phyloP scores from a whole-genome alignment of 2,113 vertebrate species.

The Sminthopsis crassicaudata region DNA sequence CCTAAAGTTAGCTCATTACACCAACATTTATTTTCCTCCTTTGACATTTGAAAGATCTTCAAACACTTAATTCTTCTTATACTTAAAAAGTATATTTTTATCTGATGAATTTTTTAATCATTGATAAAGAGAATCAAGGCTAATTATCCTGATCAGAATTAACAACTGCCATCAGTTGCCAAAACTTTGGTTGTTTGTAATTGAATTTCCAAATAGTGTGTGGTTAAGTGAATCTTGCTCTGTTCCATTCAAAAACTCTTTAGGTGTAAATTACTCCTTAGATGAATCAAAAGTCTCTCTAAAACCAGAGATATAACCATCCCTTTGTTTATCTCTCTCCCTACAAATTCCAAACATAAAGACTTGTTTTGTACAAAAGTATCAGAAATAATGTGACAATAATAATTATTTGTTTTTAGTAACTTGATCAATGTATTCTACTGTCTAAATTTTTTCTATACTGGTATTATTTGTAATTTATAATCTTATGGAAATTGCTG shows the following conservation, averaged over 20 bases:
- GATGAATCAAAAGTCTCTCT: background rate
- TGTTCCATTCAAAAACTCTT: background rate
- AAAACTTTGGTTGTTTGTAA: background rate
- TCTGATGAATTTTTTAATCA: background rate
- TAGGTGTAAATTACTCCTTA: background rate
- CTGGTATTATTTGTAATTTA: background rate
- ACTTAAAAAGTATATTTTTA: background rate
- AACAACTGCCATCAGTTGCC: background rate
- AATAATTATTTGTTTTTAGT: background rate
- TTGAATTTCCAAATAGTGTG: background rate
- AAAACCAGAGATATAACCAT: background rate
- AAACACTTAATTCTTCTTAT: background rate
- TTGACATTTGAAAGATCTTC: background rate
- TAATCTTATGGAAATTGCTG: background rate
- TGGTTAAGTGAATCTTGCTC: background rate
- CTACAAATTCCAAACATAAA: background rate
- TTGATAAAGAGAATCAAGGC: background rate
- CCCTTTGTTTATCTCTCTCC: background rate
- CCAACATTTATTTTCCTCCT: constrained; percentile 8
- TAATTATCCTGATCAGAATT: background rate
- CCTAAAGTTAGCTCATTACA: background rate
- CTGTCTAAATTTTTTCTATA: background rate
- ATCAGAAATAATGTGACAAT: background rate
- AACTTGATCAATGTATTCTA: background rate
- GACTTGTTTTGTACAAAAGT: background rate